Base-by-base conservation (phyloP, 2,888 invertebrate genomes). In the Cephus sareptanus region DNA sequence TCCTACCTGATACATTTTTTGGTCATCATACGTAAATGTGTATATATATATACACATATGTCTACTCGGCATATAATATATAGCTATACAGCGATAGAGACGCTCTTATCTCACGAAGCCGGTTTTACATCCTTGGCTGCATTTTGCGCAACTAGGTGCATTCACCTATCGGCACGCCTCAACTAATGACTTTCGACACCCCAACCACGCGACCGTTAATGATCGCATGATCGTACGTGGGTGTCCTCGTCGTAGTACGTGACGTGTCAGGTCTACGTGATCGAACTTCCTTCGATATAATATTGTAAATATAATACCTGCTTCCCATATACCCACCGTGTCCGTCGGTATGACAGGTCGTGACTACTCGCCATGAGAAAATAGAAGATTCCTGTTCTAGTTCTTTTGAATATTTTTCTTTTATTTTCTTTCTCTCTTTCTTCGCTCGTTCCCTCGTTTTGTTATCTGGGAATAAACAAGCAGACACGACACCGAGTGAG, bases 151-250 rank as follows among this genome's bases (percentile, higher is more conserved):
- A 71, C 71, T 71, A 71, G 35, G 74, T 74, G 74, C 74, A 37
- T 74, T 74, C 74, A 74, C 74, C 74, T 11, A 37, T 35, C 74
- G 34, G 82, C 81, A 81, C 84, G 77, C 79, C 79, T 82, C 84
- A 83, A 83, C 83, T 89, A 89, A 90, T 88, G 88, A 89, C 84
- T 88, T 85, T 86, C 86, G 88, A 88, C 87, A 85, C 83, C 81
- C 81, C 83, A 81, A 86, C 87, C 88, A 83, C 86, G 84, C 85
- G 85, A 88, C 88, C 88, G 89, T 89, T 89, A 89, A 90, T 89
- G 87, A 87, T 86, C 84, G 87, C 86, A 86, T 86, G 89, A 87
- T 83, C 84, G 86, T 83, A 56, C 56, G 85, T 83, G 86, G 85
- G 84, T 85, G 85, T 79, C 80, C 56, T 56, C 23, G 1, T 9